These are phyloP conservation scores for Sus scrofa DNA, from an alignment of 2,113 vertebrate genomes.

Conservation along the genomic window DNA sequence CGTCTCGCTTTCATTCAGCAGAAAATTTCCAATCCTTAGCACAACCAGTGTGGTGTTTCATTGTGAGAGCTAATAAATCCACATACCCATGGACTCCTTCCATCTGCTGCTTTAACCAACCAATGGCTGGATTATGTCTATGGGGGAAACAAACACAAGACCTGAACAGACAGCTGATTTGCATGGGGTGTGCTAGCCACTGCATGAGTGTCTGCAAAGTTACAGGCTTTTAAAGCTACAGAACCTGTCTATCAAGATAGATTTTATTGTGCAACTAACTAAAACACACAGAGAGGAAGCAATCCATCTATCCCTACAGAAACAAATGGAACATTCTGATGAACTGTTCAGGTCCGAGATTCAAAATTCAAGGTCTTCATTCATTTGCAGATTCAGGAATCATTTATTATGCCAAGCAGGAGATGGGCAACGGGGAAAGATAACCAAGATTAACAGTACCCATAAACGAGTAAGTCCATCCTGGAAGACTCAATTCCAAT, in stretches of 20 bases:
- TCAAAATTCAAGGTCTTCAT: conserved; percentile 54
- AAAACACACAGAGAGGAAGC: conserved; percentile 58
- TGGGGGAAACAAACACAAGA: conserved; percentile 72
- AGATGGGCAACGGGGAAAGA: background rate
- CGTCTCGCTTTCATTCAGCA: conserved; percentile 59
- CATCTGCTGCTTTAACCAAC: conserved; percentile 87
- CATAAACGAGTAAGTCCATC: conserved; percentile 35
- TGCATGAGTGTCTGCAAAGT: conserved; percentile 73
- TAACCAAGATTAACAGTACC: conserved; percentile 34
- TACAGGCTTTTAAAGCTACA: conserved; percentile 86
- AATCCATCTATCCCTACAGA: background rate
- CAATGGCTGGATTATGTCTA: conserved; percentile 83
- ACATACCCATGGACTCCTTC: conserved; percentile 81
- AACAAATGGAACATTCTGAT: conserved; percentile 14
- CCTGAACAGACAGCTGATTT: conserved; percentile 86
- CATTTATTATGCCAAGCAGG: conserved; percentile 52
- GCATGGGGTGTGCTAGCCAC: conserved; percentile 83
- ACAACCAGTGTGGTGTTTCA: conserved; percentile 82
- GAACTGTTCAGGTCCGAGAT: conserved; percentile 35
- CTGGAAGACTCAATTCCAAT: conserved; percentile 27
- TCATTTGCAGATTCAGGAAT: conserved; percentile 40
- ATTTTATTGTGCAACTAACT: conserved; percentile 40
- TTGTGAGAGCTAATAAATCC: conserved; percentile 85
- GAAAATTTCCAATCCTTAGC: conserved; percentile 81
- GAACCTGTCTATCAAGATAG: conserved; percentile 52